Evolutionary conservation across 2,797 vertebrate genomes (phyloP).

Genomic region (Enteromius unitaeniatus): DNA sequence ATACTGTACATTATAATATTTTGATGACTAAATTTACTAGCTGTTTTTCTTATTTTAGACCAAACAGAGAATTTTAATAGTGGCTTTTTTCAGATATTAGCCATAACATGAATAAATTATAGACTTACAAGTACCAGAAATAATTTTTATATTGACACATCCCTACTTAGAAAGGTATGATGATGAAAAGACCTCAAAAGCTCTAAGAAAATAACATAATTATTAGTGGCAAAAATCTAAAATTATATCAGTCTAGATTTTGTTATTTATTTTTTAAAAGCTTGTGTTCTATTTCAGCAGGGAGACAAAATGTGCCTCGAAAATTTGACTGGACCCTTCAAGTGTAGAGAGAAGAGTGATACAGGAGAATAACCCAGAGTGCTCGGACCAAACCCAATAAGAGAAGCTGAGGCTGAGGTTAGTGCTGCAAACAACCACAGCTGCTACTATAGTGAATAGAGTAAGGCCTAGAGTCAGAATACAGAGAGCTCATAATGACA

Average conservation of each 20-base stretch:
- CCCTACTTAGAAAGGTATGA: too few relatives aligned
- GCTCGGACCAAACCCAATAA: slow-evolving; percentile 35
- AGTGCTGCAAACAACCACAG: slow-evolving; percentile 18
- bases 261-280: background rate
- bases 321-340: background rate
- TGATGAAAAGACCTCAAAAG: background rate
- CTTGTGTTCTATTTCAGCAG: background rate
- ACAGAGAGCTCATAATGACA: slow-evolving; percentile 19
- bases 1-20: background rate
- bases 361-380: slow-evolving; percentile 2
- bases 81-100: background rate
- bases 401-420: slow-evolving; percentile 14
- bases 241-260: background rate
- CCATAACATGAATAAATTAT: background rate
- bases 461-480: background rate
- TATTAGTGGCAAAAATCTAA: background rate
- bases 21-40: background rate
- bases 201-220: background rate
- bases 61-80: background rate
- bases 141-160: background rate
- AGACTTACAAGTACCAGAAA: background rate
- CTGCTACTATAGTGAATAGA: slow-evolving; percentile 12
- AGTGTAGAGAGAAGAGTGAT: slow-evolving; percentile 2
- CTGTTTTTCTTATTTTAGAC: background rate
- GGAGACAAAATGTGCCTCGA: background rate